phyloP scores from a whole-genome alignment of 2,888 invertebrate genomes.

The Cyaniris semiargus region DNA sequence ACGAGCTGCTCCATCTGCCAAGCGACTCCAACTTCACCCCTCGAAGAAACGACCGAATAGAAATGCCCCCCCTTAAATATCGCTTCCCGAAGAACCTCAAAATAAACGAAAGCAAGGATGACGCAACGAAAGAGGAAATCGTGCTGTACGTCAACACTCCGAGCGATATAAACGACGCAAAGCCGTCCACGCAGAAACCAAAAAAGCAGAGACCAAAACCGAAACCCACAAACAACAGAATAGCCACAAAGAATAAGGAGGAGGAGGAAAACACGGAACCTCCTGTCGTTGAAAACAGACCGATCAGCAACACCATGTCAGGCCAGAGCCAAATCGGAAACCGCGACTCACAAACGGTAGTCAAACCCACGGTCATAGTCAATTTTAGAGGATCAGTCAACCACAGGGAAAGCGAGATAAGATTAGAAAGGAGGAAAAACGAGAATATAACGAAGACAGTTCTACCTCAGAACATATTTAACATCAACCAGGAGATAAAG shows the following conservation, averaged over 20 bases:
- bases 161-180: constrained; percentile 48
- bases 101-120: constrained; percentile 46
- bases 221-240: constrained; percentile 46
- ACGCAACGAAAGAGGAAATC: constrained; percentile 57
- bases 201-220: constrained; percentile 51
- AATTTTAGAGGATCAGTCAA: constrained; percentile 68
- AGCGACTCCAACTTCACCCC: constrained; percentile 64
- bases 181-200: constrained; percentile 54
- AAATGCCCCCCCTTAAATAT: constrained; percentile 67
- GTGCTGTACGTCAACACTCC: constrained; percentile 60
- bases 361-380: constrained; percentile 74
- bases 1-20: constrained; percentile 57
- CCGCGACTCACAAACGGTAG: constrained; percentile 70
- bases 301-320: constrained; percentile 62
- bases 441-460: constrained; percentile 49
- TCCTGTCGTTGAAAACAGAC: constrained; percentile 41
- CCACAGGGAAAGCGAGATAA: constrained; percentile 66
- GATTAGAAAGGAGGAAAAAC: constrained; percentile 56
- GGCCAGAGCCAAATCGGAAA: constrained; percentile 75
- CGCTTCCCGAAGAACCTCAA: constrained; percentile 64
- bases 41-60: constrained; percentile 69
- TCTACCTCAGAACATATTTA: constrained; percentile 63
- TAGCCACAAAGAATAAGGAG: constrained; percentile 47
- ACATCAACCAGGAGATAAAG: constrained; percentile 73
- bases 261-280: constrained; percentile 45